Evolutionary conservation across 2,797 vertebrate genomes (phyloP), one percentile per base, ranked within the genome.

Genomic region (Sphenopsis melanotis): DNA sequence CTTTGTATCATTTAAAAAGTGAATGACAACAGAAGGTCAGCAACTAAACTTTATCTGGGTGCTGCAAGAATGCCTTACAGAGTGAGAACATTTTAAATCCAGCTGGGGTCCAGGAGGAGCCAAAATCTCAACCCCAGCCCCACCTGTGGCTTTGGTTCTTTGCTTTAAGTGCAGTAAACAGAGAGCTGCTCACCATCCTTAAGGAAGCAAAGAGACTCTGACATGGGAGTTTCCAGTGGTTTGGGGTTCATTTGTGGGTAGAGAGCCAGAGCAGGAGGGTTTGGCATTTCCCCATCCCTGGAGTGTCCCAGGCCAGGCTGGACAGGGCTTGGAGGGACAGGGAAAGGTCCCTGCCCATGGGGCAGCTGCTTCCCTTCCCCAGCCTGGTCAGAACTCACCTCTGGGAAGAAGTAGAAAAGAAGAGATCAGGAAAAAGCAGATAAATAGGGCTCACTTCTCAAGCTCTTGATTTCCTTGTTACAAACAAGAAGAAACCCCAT

Each of bases 151-250:
- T 63, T 44, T 68, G 49, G 24, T 4, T 76, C 64, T 56, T 34
- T 50, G 37, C 42, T 49, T 47, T 24, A 14, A n/a, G 34, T 1
- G 47, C 41, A 32, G 61, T 3, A 19, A 2, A 10, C 2, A 70
- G 50, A 29, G 44, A 71, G 22, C 9, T 24, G 42, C 4, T 76
- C 23, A 6, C 23, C 37, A 7, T 11, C 30, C 16, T 7, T 4
- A 10, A 15, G 63, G 57, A 34, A 42, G 66, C 56, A 49, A 24
- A 26, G 32, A 32, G 47, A 4, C 17, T 24, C 27, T 65, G 65
- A 11, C 8, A 6, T 3, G 20, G 2, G n/a, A 60, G 26, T n/a
- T 55, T 3, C n/a, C 46, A 8, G 26, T 4, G 15, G 4, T 19
- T 57, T 6, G 4, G 30, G 23, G 41, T 15, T 36, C 18, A 6